A percentile compares a stretch with the other conserved stretches of the same genome.
phyloP scores from a whole-genome alignment of 2,113 vertebrate genomes.

The Oryzias javanicus region DNA sequence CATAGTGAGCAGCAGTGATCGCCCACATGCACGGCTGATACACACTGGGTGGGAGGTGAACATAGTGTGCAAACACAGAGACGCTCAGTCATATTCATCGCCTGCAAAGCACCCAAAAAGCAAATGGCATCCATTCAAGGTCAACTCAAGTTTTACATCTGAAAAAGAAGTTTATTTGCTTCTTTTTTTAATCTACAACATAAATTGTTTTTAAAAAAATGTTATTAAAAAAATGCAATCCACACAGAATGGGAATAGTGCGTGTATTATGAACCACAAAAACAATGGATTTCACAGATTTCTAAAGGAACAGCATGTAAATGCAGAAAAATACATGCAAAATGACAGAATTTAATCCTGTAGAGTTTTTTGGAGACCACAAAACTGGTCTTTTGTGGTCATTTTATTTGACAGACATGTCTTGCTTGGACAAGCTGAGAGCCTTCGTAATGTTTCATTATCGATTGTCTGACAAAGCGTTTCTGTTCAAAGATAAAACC shows the following conservation, averaged over 20 bases:
- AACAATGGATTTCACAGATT: neutral
- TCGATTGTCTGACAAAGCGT: no score
- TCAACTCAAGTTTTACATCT: conserved; percentile 1
- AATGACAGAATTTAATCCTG: neutral
- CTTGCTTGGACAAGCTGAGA: no score
- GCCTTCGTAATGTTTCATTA: no score
- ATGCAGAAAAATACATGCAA: neutral
- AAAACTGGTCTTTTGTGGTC: no score
- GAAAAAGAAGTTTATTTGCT: no score
- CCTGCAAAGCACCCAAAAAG: conserved; percentile 17
- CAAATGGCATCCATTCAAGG: conserved; percentile 2
- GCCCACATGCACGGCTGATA: conserved; percentile 57
- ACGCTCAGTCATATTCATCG: conserved; percentile 33
- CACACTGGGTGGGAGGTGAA: conserved; percentile 69
- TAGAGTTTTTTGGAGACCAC: no score
- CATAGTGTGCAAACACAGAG: conserved; percentile 49
- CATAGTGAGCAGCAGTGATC: conserved; percentile 56
- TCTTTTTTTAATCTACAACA: no score
- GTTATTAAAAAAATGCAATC: no score
- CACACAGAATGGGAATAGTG: neutral
- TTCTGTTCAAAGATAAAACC: no score
- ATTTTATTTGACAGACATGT: no score
- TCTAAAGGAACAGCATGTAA: neutral
- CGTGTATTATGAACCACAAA: no score
- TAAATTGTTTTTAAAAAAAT: neutral